A percentile compares a stretch with the other conserved stretches of the same genome.
Conservation (phyloP, 2,113 vertebrate species). For the Mesoclemmys tuberculata region DNA sequence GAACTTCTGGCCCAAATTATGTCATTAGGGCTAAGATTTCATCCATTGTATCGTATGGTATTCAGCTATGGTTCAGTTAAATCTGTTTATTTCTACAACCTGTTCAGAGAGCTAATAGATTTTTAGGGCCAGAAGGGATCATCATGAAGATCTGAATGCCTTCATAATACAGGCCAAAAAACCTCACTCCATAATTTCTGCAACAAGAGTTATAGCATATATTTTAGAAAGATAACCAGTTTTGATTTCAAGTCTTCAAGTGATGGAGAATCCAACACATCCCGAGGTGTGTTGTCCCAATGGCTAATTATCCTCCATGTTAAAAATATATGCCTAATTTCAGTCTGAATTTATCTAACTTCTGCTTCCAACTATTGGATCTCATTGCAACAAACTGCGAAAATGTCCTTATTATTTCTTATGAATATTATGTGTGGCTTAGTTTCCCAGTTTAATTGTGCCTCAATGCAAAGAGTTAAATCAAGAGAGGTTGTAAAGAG, state of each 20-base stretch:
- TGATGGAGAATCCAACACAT: not conserved
- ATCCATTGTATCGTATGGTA: not conserved
- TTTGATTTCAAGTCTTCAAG: not conserved
- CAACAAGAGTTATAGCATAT: slow-evolving; percentile 11
- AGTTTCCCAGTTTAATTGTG: no score
- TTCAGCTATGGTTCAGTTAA: not conserved
- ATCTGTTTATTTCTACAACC: not conserved
- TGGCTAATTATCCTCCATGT: not conserved
- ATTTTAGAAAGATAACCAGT: not conserved
- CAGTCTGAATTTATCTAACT: not conserved
- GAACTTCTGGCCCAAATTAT: not conserved
- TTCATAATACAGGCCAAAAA: slow-evolving; percentile 34
- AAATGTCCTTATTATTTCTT: no score
- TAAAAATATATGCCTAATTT: not conserved
- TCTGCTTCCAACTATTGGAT: not conserved
- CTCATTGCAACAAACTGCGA: no score
- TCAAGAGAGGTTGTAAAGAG: no score
- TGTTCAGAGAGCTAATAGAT: not conserved
- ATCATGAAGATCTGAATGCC: not conserved
- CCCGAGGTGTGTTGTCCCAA: not conserved
- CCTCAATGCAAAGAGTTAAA: no score
- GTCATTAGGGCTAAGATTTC: not conserved
- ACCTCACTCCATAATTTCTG: slow-evolving; percentile 22
- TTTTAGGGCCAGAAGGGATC: slow-evolving; percentile 30
- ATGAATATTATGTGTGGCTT: no score